phyloP scores from a whole-genome alignment of 2,113 vertebrate genomes.

The Poecile atricapillus region DNA sequence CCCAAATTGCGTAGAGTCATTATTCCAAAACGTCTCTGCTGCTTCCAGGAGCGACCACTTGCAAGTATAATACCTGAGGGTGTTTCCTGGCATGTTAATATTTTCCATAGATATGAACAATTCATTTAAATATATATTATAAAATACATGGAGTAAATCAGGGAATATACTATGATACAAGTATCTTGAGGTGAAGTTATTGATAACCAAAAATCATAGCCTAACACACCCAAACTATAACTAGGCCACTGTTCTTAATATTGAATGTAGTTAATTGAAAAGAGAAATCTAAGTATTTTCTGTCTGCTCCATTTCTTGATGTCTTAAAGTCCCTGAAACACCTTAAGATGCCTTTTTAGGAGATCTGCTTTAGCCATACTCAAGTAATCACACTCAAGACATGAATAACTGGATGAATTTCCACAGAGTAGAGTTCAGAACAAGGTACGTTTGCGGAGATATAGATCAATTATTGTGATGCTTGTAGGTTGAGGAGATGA shows the following conservation, averaged over 20 bases:
- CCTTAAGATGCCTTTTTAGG: neutral
- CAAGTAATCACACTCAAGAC: neutral
- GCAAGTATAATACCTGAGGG: conserved; percentile 59
- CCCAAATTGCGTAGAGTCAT: conserved; percentile 48
- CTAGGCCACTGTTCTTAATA: neutral
- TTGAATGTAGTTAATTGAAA: neutral
- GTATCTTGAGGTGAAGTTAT: neutral
- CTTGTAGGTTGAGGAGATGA: neutral
- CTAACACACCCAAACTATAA: neutral
- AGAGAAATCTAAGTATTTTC: neutral
- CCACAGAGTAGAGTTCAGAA: neutral
- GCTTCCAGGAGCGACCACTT: conserved; percentile 50
- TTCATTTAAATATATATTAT: neutral
- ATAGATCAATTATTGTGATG: neutral
- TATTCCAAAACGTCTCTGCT: conserved; percentile 64
- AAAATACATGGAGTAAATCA: neutral
- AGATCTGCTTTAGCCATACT: neutral
- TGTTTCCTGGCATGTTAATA: neutral
- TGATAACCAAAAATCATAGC: neutral
- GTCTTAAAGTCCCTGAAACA: neutral
- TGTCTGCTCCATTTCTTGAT: neutral
- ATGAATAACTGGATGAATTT: neutral
- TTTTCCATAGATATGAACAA: neutral
- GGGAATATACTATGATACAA: neutral
- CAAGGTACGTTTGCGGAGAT: neutral